These are phyloP conservation scores for Dascyllus trimaculatus DNA, from an alignment of 2,113 vertebrate genomes.

Conservation along the genomic window DNA sequence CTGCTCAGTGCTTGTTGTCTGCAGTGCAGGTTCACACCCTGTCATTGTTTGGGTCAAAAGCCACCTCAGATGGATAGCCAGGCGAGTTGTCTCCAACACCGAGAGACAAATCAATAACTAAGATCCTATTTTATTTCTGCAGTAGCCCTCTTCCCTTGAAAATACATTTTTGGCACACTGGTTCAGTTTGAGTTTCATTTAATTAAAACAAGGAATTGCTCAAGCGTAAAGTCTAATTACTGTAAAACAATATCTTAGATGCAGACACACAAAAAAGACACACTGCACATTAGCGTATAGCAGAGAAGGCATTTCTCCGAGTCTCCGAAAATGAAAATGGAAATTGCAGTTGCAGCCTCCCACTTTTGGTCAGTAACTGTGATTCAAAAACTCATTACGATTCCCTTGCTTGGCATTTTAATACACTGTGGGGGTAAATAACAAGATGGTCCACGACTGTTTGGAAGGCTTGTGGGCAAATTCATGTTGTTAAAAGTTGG, in stretches of 20 bases:
- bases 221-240: slow-evolving; percentile 68
- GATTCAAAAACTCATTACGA: slow-evolving; percentile 80
- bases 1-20: slow-evolving; percentile 26
- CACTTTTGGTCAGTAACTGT: slow-evolving; percentile 64
- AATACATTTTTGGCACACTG: slow-evolving; percentile 53
- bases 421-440: slow-evolving; percentile 73
- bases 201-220: slow-evolving; percentile 67
- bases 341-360: slow-evolving; percentile 67
- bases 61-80: slow-evolving; percentile 55
- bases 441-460: slow-evolving; percentile 61
- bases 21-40: slow-evolving; percentile 48
- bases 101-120: slow-evolving; percentile 69
- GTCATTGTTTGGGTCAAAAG: slow-evolving; percentile 71
- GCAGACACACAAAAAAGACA: slow-evolving; percentile 8
- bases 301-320: slow-evolving; percentile 57
- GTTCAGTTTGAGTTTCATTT: slow-evolving; percentile 58
- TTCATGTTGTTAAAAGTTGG: slow-evolving; percentile 47
- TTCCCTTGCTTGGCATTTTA: slow-evolving; percentile 78
- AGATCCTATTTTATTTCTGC: slow-evolving; percentile 50
- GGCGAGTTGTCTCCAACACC: slow-evolving; percentile 54
- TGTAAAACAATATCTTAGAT: slow-evolving; percentile 74
- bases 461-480: slow-evolving; percentile 68
- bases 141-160: slow-evolving; percentile 30
- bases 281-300: slow-evolving; percentile 42
- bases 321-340: slow-evolving; percentile 66